These are phyloP conservation scores for Carassius carassius DNA, from an alignment of 2,113 vertebrate genomes.

Conservation along the genomic window DNA sequence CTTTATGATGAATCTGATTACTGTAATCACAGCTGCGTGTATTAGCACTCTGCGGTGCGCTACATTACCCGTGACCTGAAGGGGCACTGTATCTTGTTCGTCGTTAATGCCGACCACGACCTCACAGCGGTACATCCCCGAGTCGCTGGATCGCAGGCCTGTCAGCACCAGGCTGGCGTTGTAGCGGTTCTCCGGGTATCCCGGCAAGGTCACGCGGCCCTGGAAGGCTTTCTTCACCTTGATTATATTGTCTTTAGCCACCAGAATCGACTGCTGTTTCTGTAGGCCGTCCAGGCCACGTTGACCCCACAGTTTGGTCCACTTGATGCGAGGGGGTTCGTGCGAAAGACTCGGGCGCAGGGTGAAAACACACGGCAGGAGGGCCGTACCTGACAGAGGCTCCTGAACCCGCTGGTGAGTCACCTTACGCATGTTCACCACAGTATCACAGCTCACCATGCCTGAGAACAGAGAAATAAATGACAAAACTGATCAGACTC, in stretches of 20 bases:
- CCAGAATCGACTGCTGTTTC: slow-evolving; percentile 85
- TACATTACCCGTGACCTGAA: slow-evolving; percentile 88
- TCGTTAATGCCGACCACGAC: slow-evolving; percentile 93
- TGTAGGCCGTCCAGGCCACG: slow-evolving; percentile 75
- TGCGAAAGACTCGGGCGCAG: slow-evolving; percentile 70
- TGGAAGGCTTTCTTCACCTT: slow-evolving; percentile 91
- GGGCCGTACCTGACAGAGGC: slow-evolving; percentile 83
- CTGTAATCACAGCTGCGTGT: background rate
- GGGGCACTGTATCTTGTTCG: slow-evolving; percentile 89
- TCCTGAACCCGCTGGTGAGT: slow-evolving; percentile 77
- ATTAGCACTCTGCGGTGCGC: slow-evolving; percentile 40
- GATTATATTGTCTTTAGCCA: slow-evolving; percentile 91
- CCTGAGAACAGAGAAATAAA: slow-evolving; percentile 64
- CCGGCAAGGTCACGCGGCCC: slow-evolving; percentile 83
- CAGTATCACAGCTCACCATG: slow-evolving; percentile 70
- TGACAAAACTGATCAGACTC: background rate
- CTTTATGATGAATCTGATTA: slow-evolving; percentile 5
- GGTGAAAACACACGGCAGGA: slow-evolving; percentile 88
- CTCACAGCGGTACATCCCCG: slow-evolving; percentile 91
- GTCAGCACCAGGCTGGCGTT: slow-evolving; percentile 86
- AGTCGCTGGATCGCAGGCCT: slow-evolving; percentile 84
- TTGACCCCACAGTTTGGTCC: slow-evolving; percentile 91
- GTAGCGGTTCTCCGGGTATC: slow-evolving; percentile 80
- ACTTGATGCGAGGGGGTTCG: slow-evolving; percentile 89
- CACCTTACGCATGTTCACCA: slow-evolving; percentile 86